phyloP scores from a whole-genome alignment of 30 jellyfish, hydroid and myxozoan genomes.

The Pelagia noctiluca region DNA sequence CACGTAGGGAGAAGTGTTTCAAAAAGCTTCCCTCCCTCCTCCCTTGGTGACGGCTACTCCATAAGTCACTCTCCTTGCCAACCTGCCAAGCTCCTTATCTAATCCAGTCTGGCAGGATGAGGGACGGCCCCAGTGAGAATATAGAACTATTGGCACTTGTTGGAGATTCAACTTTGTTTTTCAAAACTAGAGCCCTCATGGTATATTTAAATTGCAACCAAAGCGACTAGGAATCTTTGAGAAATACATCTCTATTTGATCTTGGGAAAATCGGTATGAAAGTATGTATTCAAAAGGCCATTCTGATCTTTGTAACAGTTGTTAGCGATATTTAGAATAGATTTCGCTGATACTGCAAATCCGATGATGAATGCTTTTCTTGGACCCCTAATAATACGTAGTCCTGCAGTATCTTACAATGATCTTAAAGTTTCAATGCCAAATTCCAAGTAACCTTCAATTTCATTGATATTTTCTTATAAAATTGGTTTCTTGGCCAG shows the following conservation, averaged over 20 bases:
- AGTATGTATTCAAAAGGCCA: conserved; percentile 10
- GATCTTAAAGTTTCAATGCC: background rate
- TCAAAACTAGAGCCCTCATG: conserved; percentile 3
- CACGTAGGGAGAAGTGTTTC: no score
- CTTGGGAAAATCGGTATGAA: conserved; percentile 32
- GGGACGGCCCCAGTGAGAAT: no score
- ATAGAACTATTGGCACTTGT: conserved; percentile 17
- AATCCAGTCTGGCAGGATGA: no score
- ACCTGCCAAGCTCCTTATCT: background rate
- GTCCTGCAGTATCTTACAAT: conserved; percentile 14
- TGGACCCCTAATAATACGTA: conserved; percentile 26
- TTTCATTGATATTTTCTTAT: background rate
- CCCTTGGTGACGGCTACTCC: no score
- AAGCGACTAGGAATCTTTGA: conserved; percentile 51
- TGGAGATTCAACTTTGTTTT: conserved; percentile 13
- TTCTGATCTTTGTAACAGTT: background rate
- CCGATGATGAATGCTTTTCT: conserved; percentile 36
- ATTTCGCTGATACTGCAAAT: conserved; percentile 18
- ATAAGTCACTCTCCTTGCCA: no score
- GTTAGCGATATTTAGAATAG: conserved; percentile 20
- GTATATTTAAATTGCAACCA: conserved; percentile 52
- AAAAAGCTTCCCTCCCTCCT: no score
- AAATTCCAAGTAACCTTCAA: background rate
- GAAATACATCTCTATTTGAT: conserved; percentile 36
- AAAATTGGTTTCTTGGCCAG: conserved; percentile 39